Evolutionary conservation across 2,113 vertebrate species (phyloP), one percentile per base, ranked within the genome.

Genomic region (Arvicanthis niloticus): DNA sequence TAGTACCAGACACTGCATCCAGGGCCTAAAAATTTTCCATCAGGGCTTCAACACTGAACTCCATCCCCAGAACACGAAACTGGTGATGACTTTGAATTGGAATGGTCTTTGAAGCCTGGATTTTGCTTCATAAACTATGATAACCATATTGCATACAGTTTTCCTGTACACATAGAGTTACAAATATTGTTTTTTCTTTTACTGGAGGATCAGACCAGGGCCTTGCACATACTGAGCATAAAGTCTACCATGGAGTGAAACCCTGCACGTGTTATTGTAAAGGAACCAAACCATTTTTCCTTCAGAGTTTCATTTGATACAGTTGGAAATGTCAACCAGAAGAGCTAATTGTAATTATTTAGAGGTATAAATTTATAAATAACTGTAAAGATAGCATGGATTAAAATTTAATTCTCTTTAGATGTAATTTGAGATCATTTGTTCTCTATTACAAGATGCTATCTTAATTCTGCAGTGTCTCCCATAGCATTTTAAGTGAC

Each of bases 371-470:
- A 92, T 93, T 95, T 96, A 81, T 86, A 88, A 65, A 68, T 93
- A 92, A 92, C 45, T 95, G 10, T 93, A 92, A 87, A 82, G 94
- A 91, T 89, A 70, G 10, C 77, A 40, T 91, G 85, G 40, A 94
- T 95, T 93, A 96, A 97, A 96, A 90, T 95, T 80, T 86, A 96
- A 95, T 96, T 97, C n/a, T 88, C 77, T 96, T 84, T 89, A 56
- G 65, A 80, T 90, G 53, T 97, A 87, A 97, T 96, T 95, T 72
- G 89, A 96, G 93, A 92, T 86, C 3, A 84, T 95, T 88, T 89
- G 37, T 73, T 98, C 96, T 97, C 78, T 89, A 53, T 2, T 56
- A 88, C 58, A 87, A 96, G 93, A 75, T 94, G 31, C 21, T 75
- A 93, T 97, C 93, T 96, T 93, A 94, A 72, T 96, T 95, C 77